Conservation (phyloP, 2,888 invertebrate species). For the Acleris laterana region DNA sequence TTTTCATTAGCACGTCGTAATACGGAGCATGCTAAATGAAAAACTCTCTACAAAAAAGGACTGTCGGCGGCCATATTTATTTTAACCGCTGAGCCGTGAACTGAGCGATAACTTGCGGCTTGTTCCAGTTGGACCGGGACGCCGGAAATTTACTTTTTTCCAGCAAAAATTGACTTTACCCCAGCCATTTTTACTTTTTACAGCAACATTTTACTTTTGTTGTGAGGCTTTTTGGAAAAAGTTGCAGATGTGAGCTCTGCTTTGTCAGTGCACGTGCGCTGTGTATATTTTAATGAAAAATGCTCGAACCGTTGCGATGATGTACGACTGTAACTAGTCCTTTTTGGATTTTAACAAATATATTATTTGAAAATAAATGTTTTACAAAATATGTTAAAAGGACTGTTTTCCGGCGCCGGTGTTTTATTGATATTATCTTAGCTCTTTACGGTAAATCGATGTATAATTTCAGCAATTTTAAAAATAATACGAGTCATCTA, state of each 20-base stretch:
- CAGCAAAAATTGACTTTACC: constrained; percentile 14
- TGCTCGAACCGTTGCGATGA: neutral
- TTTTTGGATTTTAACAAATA: neutral
- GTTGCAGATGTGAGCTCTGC: neutral
- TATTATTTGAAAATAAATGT: no score
- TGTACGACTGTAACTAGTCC: neutral
- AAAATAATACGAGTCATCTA: no score
- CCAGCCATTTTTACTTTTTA: neutral
- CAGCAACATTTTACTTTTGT: neutral
- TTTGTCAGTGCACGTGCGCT: neutral
- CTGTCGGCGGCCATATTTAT: constrained; percentile 26
- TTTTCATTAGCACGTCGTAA: neutral
- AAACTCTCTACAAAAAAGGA: constrained; percentile 3
- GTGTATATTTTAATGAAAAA: constrained; percentile 3
- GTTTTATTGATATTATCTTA: no score
- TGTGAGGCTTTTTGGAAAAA: neutral
- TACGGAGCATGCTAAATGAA: constrained; percentile 2
- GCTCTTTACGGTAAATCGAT: no score
- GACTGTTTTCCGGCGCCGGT: no score
- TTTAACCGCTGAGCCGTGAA: constrained; percentile 34
- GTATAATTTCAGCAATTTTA: no score
- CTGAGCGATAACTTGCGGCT: constrained; percentile 37
- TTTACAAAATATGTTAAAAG: no score
- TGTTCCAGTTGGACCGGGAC: constrained; percentile 14
- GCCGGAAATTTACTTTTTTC: constrained; percentile 18